Base-by-base conservation (phyloP, 2,113 vertebrate species). In the Pteronura brasiliensis region DNA sequence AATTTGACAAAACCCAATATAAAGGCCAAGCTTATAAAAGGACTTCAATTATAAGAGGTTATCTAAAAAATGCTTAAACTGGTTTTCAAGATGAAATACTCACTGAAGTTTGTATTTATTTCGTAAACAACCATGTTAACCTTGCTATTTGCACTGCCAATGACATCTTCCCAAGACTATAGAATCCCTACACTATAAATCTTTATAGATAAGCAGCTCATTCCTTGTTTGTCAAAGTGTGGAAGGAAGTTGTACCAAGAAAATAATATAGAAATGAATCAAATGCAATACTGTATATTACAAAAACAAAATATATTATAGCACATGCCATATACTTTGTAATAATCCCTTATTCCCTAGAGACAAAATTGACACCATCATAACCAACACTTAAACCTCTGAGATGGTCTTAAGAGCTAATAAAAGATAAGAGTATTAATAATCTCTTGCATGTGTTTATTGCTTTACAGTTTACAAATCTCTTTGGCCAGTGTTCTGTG, bases 81-180 rank as follows among this genome's bases (percentile, higher is more conserved):
- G 97, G 97, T 98, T 98, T 98, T 98, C 98, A 98, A 94, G 97
- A 98, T 99, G 98, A 99, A 99, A 99, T 98, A 99, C 97, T 98
- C 98, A 98, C 98, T 98, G 97, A 98, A 99, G 98, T 98, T 99
- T 98, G 97, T 99, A 98, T 99, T 99, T 99, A 98, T 98, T 98
- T 98, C 94, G 49, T 98, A 98, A 87, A 80, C 98, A 98, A 98
- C 98, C 98, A 98, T 97, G 99, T 99, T 99, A 99, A 99, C 98
- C 98, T 99, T 99, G 99, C 97, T 98, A 98, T 98, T 99, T 99
- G 97, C 98, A 98, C 98, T 98, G 98, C 92, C 98, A 98, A 98
- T 98, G 98, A 99, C 98, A 99, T 98, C 98, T 97, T 98, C 98
- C 98, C 95, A 97, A 98, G 98, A 98, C 98, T 98, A 95, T 67